phyloP scores from a whole-genome alignment of 35 echinoderm and acorn worm genomes.

The Amphiura filiformis region DNA sequence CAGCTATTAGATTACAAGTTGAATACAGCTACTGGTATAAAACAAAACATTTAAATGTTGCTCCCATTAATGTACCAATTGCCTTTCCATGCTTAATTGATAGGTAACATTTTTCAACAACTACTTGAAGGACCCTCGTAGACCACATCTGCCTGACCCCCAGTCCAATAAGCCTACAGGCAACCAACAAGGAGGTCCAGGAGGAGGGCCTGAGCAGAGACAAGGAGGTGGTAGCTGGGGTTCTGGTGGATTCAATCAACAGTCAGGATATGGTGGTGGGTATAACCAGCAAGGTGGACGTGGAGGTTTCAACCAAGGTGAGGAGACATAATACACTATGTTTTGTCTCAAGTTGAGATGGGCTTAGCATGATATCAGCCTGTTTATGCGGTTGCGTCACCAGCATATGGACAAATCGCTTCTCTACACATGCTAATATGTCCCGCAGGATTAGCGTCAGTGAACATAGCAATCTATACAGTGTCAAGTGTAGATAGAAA shows the following conservation, averaged over 20 bases:
- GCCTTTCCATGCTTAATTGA: too few relatives aligned
- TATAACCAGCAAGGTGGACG: conserved; percentile 16
- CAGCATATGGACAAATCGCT: background rate
- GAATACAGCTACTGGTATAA: too few relatives aligned
- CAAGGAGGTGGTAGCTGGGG: background rate
- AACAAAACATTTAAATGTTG: too few relatives aligned
- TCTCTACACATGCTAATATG: too few relatives aligned
- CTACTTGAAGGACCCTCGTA: conserved; percentile 70
- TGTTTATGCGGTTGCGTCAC: background rate
- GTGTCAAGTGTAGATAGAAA: too few relatives aligned
- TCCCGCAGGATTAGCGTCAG: too few relatives aligned
- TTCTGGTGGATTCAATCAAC: conserved; percentile 15
- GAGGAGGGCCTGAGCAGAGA: conserved; percentile 7
- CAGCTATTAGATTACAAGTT: too few relatives aligned
- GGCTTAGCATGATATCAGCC: too few relatives aligned
- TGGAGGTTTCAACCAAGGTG: background rate
- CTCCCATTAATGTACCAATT: too few relatives aligned
- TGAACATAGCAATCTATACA: too few relatives aligned
- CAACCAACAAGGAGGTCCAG: conserved; percentile 36
- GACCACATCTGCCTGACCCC: conserved; percentile 77
- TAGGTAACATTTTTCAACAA: conserved; percentile 96
- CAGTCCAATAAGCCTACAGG: conserved; percentile 31
- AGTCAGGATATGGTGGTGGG: background rate
- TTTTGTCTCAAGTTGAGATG: too few relatives aligned
- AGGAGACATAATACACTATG: too few relatives aligned